Percentiles rank a stretch among this genome's conserved stretches.
phyloP scores from a whole-genome alignment of 2,888 invertebrate genomes.

The Fragum sueziense region DNA sequence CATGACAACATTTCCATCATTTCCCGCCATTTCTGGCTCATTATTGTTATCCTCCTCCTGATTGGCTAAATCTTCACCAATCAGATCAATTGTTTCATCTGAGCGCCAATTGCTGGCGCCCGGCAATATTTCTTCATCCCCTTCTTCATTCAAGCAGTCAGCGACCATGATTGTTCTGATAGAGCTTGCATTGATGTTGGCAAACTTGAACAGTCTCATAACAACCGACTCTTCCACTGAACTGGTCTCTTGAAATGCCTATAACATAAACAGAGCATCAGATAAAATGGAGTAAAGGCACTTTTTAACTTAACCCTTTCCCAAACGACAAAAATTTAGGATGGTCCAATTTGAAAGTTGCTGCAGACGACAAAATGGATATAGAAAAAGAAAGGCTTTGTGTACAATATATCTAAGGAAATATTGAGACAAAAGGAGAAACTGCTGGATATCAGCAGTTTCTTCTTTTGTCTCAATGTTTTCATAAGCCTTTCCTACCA shows the following conservation, averaged over 20 bases:
- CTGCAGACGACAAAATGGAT: too few species aligned
- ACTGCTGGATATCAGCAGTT: too few species aligned
- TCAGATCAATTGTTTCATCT: constrained; percentile 32
- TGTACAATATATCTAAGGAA: too few species aligned
- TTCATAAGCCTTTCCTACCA: too few species aligned
- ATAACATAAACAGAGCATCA: too few species aligned
- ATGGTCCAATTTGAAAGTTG: too few species aligned
- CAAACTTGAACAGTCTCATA: constrained; percentile 84
- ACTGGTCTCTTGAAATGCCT: constrained; percentile 90
- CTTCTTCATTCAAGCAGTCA: constrained; percentile 84
- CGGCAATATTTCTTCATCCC: constrained; percentile 15
- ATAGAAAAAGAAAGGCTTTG: too few species aligned
- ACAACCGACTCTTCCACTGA: constrained; percentile 90
- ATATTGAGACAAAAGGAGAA: too few species aligned
- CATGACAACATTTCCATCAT: not conserved
- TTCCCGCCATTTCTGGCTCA: constrained; percentile 22
- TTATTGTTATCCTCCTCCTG: constrained; percentile 40
- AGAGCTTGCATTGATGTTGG: constrained; percentile 90
- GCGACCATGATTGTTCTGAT: constrained; percentile 90
- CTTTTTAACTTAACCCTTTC: too few species aligned
- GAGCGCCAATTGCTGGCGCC: constrained; percentile 25
- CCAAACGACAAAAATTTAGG: too few species aligned
- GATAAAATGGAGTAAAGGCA: too few species aligned
- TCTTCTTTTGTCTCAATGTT: too few species aligned
- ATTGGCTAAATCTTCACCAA: constrained; percentile 51